A percentile compares a stretch with the other conserved stretches of the same genome.
These are phyloP conservation scores for Cantharis nigra DNA, from an alignment of 2,888 invertebrate species.

Conservation along the genomic window DNA sequence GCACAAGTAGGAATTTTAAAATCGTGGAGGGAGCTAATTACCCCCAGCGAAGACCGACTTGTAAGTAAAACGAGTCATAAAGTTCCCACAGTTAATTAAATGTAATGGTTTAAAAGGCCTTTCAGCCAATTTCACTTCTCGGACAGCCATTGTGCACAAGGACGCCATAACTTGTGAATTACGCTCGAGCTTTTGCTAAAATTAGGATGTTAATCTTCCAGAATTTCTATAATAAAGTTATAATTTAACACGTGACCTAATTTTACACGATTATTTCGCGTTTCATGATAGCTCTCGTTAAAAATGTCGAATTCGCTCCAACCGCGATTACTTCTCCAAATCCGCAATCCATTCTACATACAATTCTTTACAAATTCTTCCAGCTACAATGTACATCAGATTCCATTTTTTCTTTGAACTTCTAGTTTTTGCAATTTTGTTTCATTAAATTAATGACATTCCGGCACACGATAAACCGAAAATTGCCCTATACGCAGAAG, in stretches of 20 bases:
- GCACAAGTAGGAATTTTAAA: background rate
- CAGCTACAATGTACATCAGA: background rate
- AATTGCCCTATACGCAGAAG: no score
- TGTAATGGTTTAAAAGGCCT: slow-evolving; percentile 47
- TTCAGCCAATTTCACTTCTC: slow-evolving; percentile 45
- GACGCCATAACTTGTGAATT: slow-evolving; percentile 37
- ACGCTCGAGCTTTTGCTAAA: slow-evolving; percentile 31
- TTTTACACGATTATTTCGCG: background rate
- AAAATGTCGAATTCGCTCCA: background rate
- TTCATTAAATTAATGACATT: no score
- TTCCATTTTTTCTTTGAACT: background rate
- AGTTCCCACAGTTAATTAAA: slow-evolving; percentile 48
- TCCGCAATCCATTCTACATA: background rate
- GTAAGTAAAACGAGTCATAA: slow-evolving; percentile 37
- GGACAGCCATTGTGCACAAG: slow-evolving; percentile 37
- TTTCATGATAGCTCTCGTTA: background rate
- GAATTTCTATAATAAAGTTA: slow-evolving; percentile 32
- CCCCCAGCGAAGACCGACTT: background rate
- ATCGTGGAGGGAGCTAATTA: background rate
- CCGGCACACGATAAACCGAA: no score
- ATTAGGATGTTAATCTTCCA: slow-evolving; percentile 33
- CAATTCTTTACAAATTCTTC: no score
- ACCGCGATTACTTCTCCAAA: background rate
- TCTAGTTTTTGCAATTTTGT: no score
- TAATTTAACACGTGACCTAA: slow-evolving; percentile 24